Evolutionary conservation across 2,888 invertebrate species (phyloP).

Genomic region (Leucophora obtusa): DNA sequence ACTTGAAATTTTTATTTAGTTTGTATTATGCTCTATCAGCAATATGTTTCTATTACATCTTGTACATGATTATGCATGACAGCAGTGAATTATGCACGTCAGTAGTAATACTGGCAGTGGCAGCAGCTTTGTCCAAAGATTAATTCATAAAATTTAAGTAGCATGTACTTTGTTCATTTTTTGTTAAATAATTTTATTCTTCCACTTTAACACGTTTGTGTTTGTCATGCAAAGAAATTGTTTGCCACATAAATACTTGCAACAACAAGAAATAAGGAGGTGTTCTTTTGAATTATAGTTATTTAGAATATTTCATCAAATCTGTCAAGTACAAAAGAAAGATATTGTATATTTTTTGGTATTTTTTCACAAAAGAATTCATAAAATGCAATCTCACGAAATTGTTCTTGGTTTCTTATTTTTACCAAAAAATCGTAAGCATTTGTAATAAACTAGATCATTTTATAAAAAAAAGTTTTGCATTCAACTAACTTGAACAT

Average conservation of each 20-base stretch:
- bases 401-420: conserved; percentile 1
- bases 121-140: conserved; percentile 3
- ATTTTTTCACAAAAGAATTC: not conserved
- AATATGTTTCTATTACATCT: conserved; percentile 27
- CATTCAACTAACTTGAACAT: not conserved
- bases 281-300: conserved; percentile 17
- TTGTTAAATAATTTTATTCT: conserved; percentile 38
- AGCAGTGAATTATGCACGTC: conserved; percentile 21
- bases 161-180: not conserved
- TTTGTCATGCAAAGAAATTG: conserved; percentile 27
- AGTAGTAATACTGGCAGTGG: conserved; percentile 6
- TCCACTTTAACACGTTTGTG: conserved; percentile 60
- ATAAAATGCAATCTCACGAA: conserved; percentile 48
- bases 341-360: conserved; percentile 9
- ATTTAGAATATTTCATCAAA: conserved; percentile 44
- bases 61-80: conserved; percentile 49
- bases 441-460: not conserved
- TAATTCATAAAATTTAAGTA: not conserved
- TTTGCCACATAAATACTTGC: conserved; percentile 2
- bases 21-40: conserved; percentile 42
- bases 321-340: conserved; percentile 19
- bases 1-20: conserved; percentile 21
- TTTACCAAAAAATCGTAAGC: not conserved
- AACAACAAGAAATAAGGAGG: conserved; percentile 21
- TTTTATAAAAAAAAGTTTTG: not conserved